phyloP scores from a whole-genome alignment of 2,888 invertebrate species.

The Cephus runcator region DNA sequence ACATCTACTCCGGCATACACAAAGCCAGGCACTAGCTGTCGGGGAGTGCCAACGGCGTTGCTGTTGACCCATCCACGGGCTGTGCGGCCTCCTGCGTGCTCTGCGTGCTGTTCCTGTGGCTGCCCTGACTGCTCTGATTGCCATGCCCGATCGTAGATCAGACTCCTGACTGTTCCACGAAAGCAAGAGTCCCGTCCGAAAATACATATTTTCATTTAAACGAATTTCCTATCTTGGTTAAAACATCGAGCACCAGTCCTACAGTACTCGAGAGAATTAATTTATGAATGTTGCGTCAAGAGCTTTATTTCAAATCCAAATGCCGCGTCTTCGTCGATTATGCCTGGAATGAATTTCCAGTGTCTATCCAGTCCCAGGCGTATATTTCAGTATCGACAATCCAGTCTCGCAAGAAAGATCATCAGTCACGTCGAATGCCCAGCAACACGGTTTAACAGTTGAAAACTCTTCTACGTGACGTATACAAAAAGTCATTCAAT shows the following conservation, averaged over 20 bases:
- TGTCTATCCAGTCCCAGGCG: background rate
- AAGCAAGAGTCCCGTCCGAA: slow-evolving; percentile 11
- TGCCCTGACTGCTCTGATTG: slow-evolving; percentile 8
- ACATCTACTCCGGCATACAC: slow-evolving; percentile 31
- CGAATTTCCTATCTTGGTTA: background rate
- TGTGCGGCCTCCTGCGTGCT: slow-evolving; percentile 24
- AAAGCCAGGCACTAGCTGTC: slow-evolving; percentile 41
- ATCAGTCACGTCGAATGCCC: background rate
- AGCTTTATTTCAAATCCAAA: background rate
- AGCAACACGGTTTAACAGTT: background rate
- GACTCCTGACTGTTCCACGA: slow-evolving; percentile 32
- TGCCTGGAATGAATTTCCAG: background rate
- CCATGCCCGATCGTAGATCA: slow-evolving; percentile 26
- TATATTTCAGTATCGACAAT: background rate
- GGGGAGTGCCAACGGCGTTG: slow-evolving; percentile 64
- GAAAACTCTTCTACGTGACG: background rate
- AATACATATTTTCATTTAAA: background rate
- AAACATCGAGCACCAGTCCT: background rate
- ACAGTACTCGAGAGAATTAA: background rate
- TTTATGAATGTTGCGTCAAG: background rate
- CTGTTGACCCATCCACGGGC: slow-evolving; percentile 60
- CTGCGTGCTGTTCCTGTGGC: slow-evolving; percentile 17
- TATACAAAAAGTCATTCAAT: background rate
- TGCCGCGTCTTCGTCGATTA: background rate
- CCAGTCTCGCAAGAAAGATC: background rate